A percentile compares a stretch with the other conserved stretches of the same genome.
phyloP scores from a whole-genome alignment of 2,113 vertebrate species.

The Tor tambroides region DNA sequence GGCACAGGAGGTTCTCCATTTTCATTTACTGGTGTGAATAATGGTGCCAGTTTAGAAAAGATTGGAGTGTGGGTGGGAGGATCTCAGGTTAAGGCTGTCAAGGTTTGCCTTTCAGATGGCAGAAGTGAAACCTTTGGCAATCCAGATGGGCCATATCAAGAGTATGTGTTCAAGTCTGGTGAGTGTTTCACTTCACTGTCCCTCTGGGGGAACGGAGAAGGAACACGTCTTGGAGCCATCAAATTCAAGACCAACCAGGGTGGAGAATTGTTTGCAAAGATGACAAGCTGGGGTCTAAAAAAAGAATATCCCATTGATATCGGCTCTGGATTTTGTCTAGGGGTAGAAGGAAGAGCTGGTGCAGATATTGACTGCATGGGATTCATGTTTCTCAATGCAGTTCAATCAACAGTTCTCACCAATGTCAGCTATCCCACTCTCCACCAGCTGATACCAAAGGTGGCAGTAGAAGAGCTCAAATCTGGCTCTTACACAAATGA shows the following conservation, averaged over 20 bases:
- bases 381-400: too few species aligned
- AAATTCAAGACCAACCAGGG: conserved; percentile 50
- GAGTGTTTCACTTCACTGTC: conserved; percentile 57
- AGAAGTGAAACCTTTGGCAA: conserved; percentile 22
- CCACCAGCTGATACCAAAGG: too few species aligned
- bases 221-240: conserved; percentile 57
- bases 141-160: neutral
- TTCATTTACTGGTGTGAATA: conserved; percentile 33
- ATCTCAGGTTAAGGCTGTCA: conserved; percentile 51
- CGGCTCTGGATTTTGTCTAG: too few species aligned
- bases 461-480: too few species aligned
- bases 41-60: conserved; percentile 50
- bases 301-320: too few species aligned
- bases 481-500: too few species aligned
- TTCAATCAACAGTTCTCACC: too few species aligned
- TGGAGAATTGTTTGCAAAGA: neutral
- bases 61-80: conserved; percentile 50
- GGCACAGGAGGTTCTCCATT: neutral
- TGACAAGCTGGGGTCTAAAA: too few species aligned
- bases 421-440: too few species aligned
- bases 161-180: conserved; percentile 52
- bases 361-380: too few species aligned
- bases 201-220: conserved; percentile 58
- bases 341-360: too few species aligned
- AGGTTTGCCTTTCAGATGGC: conserved; percentile 52